Evolutionary conservation across 1,140 invertebrate species (phyloP).

Genomic region (Drosophila littoralis): DNA sequence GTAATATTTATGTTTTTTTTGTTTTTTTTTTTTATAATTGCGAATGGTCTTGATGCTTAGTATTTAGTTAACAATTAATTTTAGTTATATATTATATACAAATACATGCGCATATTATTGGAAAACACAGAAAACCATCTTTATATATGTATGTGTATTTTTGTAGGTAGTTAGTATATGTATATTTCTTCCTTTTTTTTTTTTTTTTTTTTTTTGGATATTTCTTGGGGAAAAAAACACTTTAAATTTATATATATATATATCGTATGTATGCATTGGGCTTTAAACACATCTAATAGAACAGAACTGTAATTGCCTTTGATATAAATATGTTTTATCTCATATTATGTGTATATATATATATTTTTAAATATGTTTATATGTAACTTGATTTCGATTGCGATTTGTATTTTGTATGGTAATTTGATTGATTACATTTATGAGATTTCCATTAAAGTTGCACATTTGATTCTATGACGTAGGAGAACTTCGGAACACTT

Average conservation of each 20-base stretch:
- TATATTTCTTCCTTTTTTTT: conserved; percentile 41
- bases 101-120: conserved; percentile 65
- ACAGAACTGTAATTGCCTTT: conserved; percentile 55
- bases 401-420: conserved; percentile 44
- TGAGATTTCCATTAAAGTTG: conserved; percentile 43
- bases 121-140: conserved; percentile 78
- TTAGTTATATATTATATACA: conserved; percentile 37
- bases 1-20: not conserved
- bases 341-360: conserved; percentile 42
- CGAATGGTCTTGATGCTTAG: conserved; percentile 73
- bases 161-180: conserved; percentile 41
- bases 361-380: conserved; percentile 46
- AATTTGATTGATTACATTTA: conserved; percentile 65
- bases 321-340: conserved; percentile 48
- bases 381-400: conserved; percentile 62
- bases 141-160: conserved; percentile 41
- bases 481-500: not conserved
- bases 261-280: conserved; percentile 18
- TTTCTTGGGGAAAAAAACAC: conserved; percentile 42
- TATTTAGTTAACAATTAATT: conserved; percentile 79
- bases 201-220: conserved; percentile 22
- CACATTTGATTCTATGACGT: conserved; percentile 60
- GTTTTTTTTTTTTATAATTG: conserved; percentile 7
- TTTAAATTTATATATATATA: conserved; percentile 20
- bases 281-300: conserved; percentile 70